phyloP scores from a whole-genome alignment of 92 coral and sea anemone species.

The Metridium senile region DNA sequence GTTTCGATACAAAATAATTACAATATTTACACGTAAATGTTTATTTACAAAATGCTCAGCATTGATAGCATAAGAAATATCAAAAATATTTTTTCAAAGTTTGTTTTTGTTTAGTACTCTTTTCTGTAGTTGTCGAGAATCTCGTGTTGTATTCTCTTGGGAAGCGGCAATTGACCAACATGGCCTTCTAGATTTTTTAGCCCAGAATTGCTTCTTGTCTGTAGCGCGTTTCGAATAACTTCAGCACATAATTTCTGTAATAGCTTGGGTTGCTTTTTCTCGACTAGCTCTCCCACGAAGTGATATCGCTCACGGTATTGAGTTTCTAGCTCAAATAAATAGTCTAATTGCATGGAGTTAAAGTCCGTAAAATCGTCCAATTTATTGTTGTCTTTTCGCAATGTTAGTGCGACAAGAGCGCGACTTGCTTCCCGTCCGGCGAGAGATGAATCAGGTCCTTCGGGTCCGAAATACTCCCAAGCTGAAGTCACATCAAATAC shows the following conservation, averaged over 20 bases:
- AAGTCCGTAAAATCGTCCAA: constrained; percentile 84
- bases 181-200: background rate
- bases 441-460: constrained; percentile 67
- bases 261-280: constrained; percentile 68
- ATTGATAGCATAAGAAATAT: too few species aligned
- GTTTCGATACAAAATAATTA: background rate
- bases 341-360: constrained; percentile 80
- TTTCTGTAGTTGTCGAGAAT: constrained; percentile 18
- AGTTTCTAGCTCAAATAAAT: constrained; percentile 85
- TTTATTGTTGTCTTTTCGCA: constrained; percentile 26
- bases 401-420: constrained; percentile 85
- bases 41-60: too few species aligned
- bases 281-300: constrained; percentile 83
- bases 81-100: background rate
- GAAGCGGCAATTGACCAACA: constrained; percentile 23
- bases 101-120: background rate
- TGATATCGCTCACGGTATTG: constrained; percentile 79
- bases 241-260: constrained; percentile 67
- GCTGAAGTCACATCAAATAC: constrained; percentile 87
- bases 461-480: constrained; percentile 68
- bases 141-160: constrained; percentile 10
- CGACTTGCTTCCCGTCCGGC: constrained; percentile 99
- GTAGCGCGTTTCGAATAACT: constrained; percentile 45
- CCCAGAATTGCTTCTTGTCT: background rate
- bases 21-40: background rate